phyloP scores from a whole-genome alignment of 2,888 invertebrate species.

The Drosophila yooni region DNA sequence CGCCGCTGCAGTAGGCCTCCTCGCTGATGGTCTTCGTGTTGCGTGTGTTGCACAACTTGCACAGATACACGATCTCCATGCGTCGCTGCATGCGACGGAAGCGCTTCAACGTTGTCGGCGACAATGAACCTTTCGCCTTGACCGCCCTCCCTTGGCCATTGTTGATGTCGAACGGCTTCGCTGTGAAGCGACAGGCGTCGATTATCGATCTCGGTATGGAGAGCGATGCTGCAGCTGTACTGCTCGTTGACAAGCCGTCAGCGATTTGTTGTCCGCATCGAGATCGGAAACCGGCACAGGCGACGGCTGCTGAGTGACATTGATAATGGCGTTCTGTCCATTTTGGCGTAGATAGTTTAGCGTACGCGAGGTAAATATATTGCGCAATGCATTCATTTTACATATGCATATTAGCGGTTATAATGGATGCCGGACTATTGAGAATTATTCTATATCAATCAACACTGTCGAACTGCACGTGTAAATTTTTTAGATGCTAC shows the following conservation, averaged over 20 bases:
- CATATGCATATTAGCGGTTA: constrained; percentile 52
- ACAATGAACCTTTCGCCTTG: constrained; percentile 66
- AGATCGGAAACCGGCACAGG: constrained; percentile 48
- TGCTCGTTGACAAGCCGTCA: constrained; percentile 48
- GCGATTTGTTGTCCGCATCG: constrained; percentile 43
- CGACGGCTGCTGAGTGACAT: constrained; percentile 71
- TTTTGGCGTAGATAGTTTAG: constrained; percentile 78
- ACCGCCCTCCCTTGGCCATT: constrained; percentile 10
- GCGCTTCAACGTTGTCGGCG: constrained; percentile 77
- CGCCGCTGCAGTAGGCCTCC: constrained; percentile 80
- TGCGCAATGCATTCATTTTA: constrained; percentile 83
- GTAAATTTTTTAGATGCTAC: constrained; percentile 22
- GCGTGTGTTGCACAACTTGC: constrained; percentile 83
- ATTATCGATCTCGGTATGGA: constrained; percentile 79
- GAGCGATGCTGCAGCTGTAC: constrained; percentile 44
- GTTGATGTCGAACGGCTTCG: constrained; percentile 64
- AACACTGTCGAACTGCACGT: constrained; percentile 27
- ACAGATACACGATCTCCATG: constrained; percentile 82
- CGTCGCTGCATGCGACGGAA: constrained; percentile 80
- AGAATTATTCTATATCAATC: constrained; percentile 6
- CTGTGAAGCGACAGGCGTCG: constrained; percentile 75
- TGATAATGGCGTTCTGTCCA: constrained; percentile 82
- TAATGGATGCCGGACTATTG: constrained; percentile 12
- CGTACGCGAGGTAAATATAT: constrained; percentile 79
- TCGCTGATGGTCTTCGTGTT: constrained; percentile 82